Percentiles rank a stretch among this genome's conserved stretches.
phyloP scores from a whole-genome alignment of 1,140 invertebrate genomes.

The Brachionus angularis region DNA sequence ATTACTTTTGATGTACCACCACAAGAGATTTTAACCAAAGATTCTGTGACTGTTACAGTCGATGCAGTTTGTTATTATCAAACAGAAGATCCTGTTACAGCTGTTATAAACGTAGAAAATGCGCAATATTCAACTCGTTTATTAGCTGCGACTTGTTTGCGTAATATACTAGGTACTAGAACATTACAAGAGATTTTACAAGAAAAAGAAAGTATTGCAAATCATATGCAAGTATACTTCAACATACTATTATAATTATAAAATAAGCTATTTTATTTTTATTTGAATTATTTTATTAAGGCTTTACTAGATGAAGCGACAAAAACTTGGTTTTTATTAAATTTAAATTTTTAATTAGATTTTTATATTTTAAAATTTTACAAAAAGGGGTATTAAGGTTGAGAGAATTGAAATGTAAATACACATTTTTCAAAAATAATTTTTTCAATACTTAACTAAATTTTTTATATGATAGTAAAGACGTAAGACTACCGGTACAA shows the following conservation, averaged over 20 bases:
- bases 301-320: conserved; percentile 27
- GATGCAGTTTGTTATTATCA: conserved; percentile 45
- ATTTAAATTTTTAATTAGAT: not conserved
- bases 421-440: not conserved
- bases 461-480: conserved; percentile 40
- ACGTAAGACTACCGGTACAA: conserved; percentile 49
- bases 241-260: not conserved
- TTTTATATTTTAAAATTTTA: not conserved
- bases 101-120: conserved; percentile 46
- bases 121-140: conserved; percentile 45
- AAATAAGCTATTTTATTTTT: not conserved
- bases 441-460: not conserved
- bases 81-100: conserved; percentile 43
- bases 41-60: conserved; percentile 46
- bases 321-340: not conserved
- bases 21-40: conserved; percentile 47
- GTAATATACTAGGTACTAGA: conserved; percentile 44
- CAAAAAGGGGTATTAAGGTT: conserved; percentile 33
- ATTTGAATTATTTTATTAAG: not conserved
- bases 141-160: conserved; percentile 46
- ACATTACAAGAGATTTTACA: conserved; percentile 43
- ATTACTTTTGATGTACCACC: conserved; percentile 46
- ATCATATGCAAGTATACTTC: conserved; percentile 29
- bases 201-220: conserved; percentile 23
- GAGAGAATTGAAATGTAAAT: conserved; percentile 43